Evolutionary conservation across 2,113 vertebrate species (phyloP), one percentile per base, ranked within the genome.

Genomic region (Syrrhaptes paradoxus): DNA sequence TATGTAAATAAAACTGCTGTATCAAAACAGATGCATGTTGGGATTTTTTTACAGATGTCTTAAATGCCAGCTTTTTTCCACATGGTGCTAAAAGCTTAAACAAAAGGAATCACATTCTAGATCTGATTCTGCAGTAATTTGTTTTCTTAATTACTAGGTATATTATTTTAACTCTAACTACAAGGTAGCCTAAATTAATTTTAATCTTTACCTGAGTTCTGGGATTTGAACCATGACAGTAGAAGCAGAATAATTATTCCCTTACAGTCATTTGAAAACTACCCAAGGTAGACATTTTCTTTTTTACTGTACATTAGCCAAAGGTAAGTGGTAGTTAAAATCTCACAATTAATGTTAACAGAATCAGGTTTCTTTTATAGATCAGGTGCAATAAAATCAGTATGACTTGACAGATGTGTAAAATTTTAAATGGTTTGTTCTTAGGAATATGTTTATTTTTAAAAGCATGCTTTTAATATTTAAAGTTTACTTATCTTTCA

Each of bases 251-350:
- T 77, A 93, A 88, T 96, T 91, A 85, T 91, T 95, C 87, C 48
- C 72, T 93, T 36, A 63, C 34, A 41, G 10, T 94, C 61, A 85
- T 63, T 92, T 94, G 93, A 87, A 96, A 95, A 79, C 80, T 89
- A 74, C 67, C 80, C 95, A 89, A 87, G 80, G 91, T 78, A 93
- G 94, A 89, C 62, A 92, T 96, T 97, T 97, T 88, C 57, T 89
- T 97, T 97, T 97, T 96, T 97, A 96, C 72, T 96, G 72, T 87
- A 63, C 12, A 13, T 96, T 97, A 97, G 88, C 66, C 59, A 94
- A 87, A 95, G 32, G 84, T 90, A 97, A 97, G 76, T 92, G 57
- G 90, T 95, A 93, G 90, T 97, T 97, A 96, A 97, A 97, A 96
- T 93, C 85, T 93, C 89, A 93, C 90, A 94, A 94, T 92, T 96